phyloP scores from a whole-genome alignment of 2,888 invertebrate species.

The Melinaea marsaeus region DNA sequence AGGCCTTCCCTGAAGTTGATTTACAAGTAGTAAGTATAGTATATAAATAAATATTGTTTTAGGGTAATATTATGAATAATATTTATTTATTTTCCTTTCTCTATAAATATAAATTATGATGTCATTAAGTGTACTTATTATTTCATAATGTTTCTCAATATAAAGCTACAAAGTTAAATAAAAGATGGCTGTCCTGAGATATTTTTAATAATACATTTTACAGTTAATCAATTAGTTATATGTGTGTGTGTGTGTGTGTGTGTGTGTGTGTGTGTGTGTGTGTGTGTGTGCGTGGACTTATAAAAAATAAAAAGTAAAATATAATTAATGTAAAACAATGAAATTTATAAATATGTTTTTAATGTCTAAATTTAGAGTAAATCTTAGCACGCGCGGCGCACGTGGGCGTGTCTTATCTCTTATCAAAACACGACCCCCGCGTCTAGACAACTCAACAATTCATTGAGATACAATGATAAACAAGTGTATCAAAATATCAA shows the following conservation, averaged over 20 bases:
- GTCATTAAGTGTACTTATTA: no score
- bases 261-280: no score
- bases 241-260: no score
- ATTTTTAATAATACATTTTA: no score
- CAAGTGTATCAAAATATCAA: slow-evolving; percentile 1
- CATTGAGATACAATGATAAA: slow-evolving; percentile 9
- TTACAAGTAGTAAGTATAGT: slow-evolving; percentile 56
- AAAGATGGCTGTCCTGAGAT: no score
- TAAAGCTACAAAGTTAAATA: no score
- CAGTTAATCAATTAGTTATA: no score
- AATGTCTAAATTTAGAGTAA: neutral
- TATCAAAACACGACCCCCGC: slow-evolving; percentile 36
- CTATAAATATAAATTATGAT: no score
- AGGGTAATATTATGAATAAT: neutral
- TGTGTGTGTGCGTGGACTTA: no score
- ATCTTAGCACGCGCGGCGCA: neutral
- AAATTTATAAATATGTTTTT: neutral
- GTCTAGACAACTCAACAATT: slow-evolving; percentile 32
- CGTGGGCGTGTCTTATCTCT: slow-evolving; percentile 10
- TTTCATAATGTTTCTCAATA: no score
- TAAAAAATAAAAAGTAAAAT: no score
- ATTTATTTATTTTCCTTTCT: neutral
- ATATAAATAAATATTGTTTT: slow-evolving; percentile 14
- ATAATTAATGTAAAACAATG: no score
- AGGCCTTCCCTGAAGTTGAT: slow-evolving; percentile 67